Conservation (phyloP, 1,140 invertebrate genomes). For the Calycopis cecrops region DNA sequence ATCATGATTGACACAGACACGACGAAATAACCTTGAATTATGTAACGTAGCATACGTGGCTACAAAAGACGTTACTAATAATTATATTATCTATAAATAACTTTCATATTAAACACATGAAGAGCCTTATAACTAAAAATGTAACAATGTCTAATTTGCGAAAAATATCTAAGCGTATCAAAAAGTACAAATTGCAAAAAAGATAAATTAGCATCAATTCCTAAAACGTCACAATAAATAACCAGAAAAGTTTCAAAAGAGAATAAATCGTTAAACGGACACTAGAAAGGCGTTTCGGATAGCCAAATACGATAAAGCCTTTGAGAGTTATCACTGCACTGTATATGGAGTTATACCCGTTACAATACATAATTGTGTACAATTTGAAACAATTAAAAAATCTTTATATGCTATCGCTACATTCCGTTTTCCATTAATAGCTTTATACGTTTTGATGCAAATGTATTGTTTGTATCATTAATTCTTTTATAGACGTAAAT, state of each 20-base stretch:
- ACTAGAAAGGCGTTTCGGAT: slow-evolving; percentile 8
- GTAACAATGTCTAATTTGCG: no score
- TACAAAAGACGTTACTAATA: no score
- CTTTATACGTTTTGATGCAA: slow-evolving; percentile 1
- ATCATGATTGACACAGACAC: no score
- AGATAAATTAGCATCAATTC: not conserved
- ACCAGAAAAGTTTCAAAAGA: slow-evolving; percentile 2
- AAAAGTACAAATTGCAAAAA: not conserved
- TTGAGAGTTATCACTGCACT: slow-evolving; percentile 5
- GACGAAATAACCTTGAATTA: no score
- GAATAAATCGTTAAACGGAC: slow-evolving; percentile 1
- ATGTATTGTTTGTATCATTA: no score
- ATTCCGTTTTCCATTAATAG: slow-evolving; percentile 7
- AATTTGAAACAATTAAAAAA: slow-evolving; percentile 12
- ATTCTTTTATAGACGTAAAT: no score
- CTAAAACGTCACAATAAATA: not conserved
- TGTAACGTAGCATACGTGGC: no score
- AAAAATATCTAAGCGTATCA: no score
- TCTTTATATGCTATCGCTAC: slow-evolving; percentile 1
- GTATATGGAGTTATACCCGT: not conserved
- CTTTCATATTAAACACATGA: no score
- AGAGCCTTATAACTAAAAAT: no score
- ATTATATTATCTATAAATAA: no score
- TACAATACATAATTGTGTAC: slow-evolving; percentile 2
- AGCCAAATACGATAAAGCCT: not conserved